Conservation (phyloP, 2,888 invertebrate genomes). For the Protophormia terraenovae region DNA sequence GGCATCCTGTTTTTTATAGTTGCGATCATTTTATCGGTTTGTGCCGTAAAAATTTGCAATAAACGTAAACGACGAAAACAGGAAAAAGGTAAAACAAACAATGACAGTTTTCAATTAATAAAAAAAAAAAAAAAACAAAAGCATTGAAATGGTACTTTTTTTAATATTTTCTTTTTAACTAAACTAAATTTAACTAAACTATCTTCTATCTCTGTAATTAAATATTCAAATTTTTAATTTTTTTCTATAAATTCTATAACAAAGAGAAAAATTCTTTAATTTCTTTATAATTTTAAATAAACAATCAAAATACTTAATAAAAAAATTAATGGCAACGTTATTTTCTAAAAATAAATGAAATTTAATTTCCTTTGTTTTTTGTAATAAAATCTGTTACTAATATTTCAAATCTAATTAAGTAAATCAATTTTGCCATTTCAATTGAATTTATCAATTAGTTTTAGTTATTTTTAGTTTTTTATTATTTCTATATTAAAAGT, state of each 20-base stretch:
- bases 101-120: conserved; percentile 69
- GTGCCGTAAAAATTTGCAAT: conserved; percentile 99
- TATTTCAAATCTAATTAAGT: neutral
- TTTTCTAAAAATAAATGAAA: neutral
- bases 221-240: neutral
- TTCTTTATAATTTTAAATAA: too few species aligned
- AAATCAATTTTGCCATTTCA: conserved; percentile 53
- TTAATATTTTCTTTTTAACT: neutral
- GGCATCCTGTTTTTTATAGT: conserved; percentile 98
- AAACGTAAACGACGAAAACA: conserved; percentile 98
- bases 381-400: neutral
- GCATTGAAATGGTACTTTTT: conserved; percentile 70
- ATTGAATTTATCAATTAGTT: conserved; percentile 30
- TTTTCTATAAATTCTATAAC: neutral
- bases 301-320: too few species aligned
- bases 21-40: conserved; percentile 97
- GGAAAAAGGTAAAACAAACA: conserved; percentile 91
- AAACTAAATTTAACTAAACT: neutral
- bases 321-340: conserved; percentile 23
- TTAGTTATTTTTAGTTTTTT: neutral
- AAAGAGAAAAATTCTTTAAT: too few species aligned
- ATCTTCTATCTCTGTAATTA: neutral
- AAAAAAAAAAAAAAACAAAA: conserved; percentile 62
- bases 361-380: neutral
- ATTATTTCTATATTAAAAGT: neutral